Conservation (phyloP, 2,888 invertebrate species). For the Adela reaumurella region DNA sequence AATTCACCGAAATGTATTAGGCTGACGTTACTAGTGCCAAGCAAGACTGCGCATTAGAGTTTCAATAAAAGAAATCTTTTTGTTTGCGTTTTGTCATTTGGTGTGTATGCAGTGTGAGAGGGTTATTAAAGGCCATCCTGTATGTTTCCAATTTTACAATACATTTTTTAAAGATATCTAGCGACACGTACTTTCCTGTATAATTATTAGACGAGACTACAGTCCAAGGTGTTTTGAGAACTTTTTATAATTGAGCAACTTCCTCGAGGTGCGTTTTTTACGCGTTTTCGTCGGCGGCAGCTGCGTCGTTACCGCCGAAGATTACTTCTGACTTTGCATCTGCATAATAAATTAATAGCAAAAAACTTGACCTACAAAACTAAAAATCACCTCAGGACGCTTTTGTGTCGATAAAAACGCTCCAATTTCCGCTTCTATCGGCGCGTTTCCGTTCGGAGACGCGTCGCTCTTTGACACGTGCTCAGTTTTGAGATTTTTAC, state of each 20-base stretch:
- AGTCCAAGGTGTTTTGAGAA: conserved; percentile 28
- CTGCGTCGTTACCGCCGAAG: conserved; percentile 36
- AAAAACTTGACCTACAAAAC: conserved; percentile 51
- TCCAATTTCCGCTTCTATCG: neutral
- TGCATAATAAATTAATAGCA: conserved; percentile 51
- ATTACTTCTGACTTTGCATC: conserved; percentile 42
- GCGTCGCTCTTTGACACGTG: neutral
- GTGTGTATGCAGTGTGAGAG: no score
- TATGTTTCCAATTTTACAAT: no score
- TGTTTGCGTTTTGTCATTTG: no score
- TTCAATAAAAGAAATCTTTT: no score
- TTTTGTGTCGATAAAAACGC: neutral
- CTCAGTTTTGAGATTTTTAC: neutral
- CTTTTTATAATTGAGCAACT: conserved; percentile 29
- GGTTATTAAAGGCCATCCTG: no score
- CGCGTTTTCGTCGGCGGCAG: conserved; percentile 27
- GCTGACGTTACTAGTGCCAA: no score
- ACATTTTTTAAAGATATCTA: no score
- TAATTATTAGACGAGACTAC: no score
- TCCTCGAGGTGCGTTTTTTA: conserved; percentile 34
- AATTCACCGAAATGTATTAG: no score
- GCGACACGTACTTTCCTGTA: no score
- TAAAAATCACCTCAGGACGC: conserved; percentile 23
- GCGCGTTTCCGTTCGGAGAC: neutral
- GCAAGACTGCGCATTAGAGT: no score